Base-by-base conservation (phyloP, 2,888 invertebrate species). In the Pristionchus mayeri region DNA sequence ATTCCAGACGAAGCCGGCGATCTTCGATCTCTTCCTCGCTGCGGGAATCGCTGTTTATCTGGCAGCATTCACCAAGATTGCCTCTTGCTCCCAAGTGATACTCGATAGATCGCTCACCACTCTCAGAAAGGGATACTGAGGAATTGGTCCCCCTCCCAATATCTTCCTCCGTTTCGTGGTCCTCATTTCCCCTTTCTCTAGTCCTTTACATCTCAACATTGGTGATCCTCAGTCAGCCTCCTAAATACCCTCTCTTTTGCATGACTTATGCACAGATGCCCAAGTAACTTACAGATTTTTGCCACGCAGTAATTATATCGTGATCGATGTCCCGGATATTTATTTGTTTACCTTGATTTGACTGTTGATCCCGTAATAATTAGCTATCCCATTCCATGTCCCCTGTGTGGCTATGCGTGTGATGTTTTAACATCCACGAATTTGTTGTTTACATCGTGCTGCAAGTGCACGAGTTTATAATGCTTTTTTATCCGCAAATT, bases 11-110 rank as follows among this genome's bases (percentile, higher is more conserved):
- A 98, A 98, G 93, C 98, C 98, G 87, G 98, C 98, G 16, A 96
- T 98, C 85, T 98, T 98, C 94, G 98, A 99, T 95, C 95, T 99
- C 90, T 96, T 98, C 90, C 95, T 98, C 21, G 97, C 98, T 0
- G 93, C 96, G 86, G 95, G 95, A 54, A 98, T 98, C 92, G 94
- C 96, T 52, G 94, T 95, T 37, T 98, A 98, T 93, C 95, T 98
- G 84, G 95, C 95, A n/a, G 92, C 95, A 7, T 95, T 98, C n/a
- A 98, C 30, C 30, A 71, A 54, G 21, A 97, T 94, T 95, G 52
- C 30, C 13, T 34, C 54, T 7, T 84, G 44, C 18, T 50, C 84
- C 24, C 84, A 84, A 50, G 50, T 37, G 16, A 52, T 84, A 21
- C 50, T 84, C 54, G 84, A 84, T 16, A 11, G 34, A 50, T 34